phyloP scores from a whole-genome alignment of 2,113 vertebrate genomes.

The Pipa parva region DNA sequence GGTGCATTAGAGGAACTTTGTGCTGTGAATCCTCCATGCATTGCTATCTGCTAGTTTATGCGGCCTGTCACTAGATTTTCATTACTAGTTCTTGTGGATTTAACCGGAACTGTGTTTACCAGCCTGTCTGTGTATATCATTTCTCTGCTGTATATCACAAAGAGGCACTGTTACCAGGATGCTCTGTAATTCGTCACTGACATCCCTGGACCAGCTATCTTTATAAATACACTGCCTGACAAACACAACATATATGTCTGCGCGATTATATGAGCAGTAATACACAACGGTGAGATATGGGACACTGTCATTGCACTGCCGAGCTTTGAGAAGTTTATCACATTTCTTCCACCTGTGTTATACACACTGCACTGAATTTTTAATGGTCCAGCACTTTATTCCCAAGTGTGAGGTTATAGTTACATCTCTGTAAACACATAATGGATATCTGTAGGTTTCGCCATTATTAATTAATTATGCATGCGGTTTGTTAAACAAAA shows the following conservation, averaged over 20 bases:
- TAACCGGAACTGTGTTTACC: conserved; percentile 15
- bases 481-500: too few relatives aligned
- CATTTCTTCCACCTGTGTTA: conserved; percentile 5
- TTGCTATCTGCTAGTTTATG: conserved; percentile 18
- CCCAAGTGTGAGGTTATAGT: too few relatives aligned
- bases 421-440: too few relatives aligned
- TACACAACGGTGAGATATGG: conserved; percentile 31
- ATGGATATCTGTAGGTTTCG: too few relatives aligned
- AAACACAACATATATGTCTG: conserved; percentile 37
- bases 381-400: too few relatives aligned
- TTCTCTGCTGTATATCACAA: conserved; percentile 25
- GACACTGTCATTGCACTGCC: conserved; percentile 5
- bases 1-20: too few relatives aligned
- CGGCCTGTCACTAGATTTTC: conserved; percentile 19
- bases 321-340: conserved; percentile 20
- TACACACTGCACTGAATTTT: background rate
- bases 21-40: background rate
- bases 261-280: conserved; percentile 32
- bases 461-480: too few relatives aligned
- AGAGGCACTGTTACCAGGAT: conserved; percentile 26
- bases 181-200: conserved; percentile 32
- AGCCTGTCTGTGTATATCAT: conserved; percentile 31
- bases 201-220: conserved; percentile 30
- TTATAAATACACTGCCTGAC: conserved; percentile 36
- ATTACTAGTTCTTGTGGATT: conserved; percentile 26